Evolutionary conservation across 92 coral and sea anemone genomes (phyloP).

Genomic region (Scolanthus callimorphus): DNA sequence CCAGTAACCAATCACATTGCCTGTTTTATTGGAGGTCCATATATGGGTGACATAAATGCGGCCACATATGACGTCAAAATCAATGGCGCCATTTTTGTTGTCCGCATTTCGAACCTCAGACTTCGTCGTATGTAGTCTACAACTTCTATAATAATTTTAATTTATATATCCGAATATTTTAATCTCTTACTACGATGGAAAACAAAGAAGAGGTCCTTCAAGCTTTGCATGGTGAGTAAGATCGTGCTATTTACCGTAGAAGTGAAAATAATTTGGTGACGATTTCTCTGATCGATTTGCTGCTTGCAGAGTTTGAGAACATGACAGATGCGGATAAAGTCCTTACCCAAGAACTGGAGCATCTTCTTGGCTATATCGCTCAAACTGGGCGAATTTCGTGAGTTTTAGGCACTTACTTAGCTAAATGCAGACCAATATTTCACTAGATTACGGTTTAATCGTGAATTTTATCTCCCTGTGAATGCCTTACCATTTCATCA

Average conservation of each 20-base stretch:
- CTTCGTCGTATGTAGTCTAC: slow-evolving; percentile 7
- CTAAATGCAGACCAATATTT: no score
- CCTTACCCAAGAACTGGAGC: slow-evolving; percentile 87
- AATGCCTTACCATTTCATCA: no score
- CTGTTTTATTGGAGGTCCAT: slow-evolving; percentile 40
- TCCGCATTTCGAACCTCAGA: slow-evolving; percentile 46
- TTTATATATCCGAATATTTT: slow-evolving; percentile 21
- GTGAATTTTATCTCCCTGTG: no score
- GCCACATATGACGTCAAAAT: slow-evolving; percentile 76
- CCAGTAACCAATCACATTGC: no score
- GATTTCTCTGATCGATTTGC: no score
- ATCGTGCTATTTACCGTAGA: neutral
- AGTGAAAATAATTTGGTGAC: neutral
- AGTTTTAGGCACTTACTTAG: slow-evolving; percentile 18
- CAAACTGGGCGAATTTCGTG: slow-evolving; percentile 95
- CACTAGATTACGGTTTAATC: no score
- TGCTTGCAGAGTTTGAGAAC: slow-evolving; percentile 92
- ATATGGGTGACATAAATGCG: slow-evolving; percentile 51
- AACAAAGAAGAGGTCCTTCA: slow-evolving; percentile 92
- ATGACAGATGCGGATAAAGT: slow-evolving; percentile 85
- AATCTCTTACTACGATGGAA: slow-evolving; percentile 64
- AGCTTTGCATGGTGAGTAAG: slow-evolving; percentile 80
- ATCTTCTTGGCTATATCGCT: slow-evolving; percentile 82
- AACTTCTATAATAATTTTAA: slow-evolving; percentile 31
- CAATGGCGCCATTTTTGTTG: slow-evolving; percentile 99